Conservation (phyloP, 1,140 invertebrate genomes). For the Glomeris maerens region DNA sequence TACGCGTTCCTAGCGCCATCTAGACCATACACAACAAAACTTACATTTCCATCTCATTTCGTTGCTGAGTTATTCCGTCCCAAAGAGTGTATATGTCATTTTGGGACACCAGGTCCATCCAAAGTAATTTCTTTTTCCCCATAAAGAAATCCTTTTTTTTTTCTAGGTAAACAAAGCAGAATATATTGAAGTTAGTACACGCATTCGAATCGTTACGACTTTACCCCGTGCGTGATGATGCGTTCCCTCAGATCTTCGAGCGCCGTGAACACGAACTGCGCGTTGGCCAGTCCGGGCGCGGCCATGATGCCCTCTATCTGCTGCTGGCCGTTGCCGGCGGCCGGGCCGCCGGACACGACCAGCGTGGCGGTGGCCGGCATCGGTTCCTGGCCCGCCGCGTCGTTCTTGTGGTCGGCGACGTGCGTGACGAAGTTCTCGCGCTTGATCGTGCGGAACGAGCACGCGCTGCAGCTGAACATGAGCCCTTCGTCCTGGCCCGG, state of each 20-base stretch:
- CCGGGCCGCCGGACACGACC: not conserved
- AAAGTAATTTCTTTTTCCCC: too few species aligned
- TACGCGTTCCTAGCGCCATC: too few species aligned
- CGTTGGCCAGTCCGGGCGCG: not conserved
- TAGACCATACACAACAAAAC: too few species aligned
- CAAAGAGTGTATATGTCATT: too few species aligned
- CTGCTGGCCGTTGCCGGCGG: not conserved
- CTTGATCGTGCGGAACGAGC: constrained; percentile 30
- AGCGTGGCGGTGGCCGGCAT: not conserved
- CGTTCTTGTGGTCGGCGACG: constrained; percentile 29
- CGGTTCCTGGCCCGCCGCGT: not conserved
- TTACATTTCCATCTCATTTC: too few species aligned
- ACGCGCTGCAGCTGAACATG: constrained; percentile 29
- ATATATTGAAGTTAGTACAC: not conserved
- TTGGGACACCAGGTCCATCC: too few species aligned
- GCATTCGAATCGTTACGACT: not conserved
- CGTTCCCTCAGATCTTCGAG: not conserved
- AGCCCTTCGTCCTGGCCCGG: constrained; percentile 25
- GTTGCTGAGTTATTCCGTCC: too few species aligned
- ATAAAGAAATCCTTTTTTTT: too few species aligned
- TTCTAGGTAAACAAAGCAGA: not conserved
- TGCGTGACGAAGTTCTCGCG: constrained; percentile 26
- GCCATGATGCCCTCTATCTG: not conserved
- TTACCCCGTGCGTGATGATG: not conserved
- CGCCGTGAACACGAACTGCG: not conserved